phyloP scores from a whole-genome alignment of 2,113 vertebrate genomes.

The Chiloscyllium plagiosum region DNA sequence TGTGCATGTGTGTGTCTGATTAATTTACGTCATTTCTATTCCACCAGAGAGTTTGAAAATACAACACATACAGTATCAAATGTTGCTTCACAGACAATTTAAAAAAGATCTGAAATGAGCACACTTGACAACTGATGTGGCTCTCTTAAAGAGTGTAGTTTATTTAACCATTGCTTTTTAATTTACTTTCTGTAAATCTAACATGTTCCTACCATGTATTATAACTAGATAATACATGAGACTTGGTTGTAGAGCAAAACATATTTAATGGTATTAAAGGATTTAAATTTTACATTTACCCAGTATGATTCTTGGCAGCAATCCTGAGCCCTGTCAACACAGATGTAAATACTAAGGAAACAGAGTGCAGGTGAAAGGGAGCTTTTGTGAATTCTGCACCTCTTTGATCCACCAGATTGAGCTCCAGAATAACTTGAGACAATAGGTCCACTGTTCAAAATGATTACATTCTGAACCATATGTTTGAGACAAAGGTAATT shows the following conservation, averaged over 20 bases:
- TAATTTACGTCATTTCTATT: constrained; percentile 13
- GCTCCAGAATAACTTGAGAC: neutral
- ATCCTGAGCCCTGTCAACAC: neutral
- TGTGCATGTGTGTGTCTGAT: neutral
- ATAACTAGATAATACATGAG: neutral
- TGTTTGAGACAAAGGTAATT: constrained; percentile 2
- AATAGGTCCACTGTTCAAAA: neutral
- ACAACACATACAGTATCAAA: neutral
- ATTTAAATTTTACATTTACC: neutral
- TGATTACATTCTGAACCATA: neutral
- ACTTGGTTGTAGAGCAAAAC: neutral
- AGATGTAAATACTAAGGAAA: neutral
- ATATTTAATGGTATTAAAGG: neutral
- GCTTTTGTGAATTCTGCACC: neutral
- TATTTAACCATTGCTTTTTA: neutral
- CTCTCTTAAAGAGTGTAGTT: neutral
- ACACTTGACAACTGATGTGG: neutral
- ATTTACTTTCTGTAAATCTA: neutral
- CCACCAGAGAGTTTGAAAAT: neutral
- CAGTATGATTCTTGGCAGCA: neutral
- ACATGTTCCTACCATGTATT: neutral
- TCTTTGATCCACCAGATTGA: neutral
- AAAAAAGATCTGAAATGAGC: neutral
- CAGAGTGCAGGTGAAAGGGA: neutral
- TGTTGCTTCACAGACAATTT: neutral